Base-by-base conservation (phyloP, 2,888 invertebrate species). In the Anorthoa munda region DNA sequence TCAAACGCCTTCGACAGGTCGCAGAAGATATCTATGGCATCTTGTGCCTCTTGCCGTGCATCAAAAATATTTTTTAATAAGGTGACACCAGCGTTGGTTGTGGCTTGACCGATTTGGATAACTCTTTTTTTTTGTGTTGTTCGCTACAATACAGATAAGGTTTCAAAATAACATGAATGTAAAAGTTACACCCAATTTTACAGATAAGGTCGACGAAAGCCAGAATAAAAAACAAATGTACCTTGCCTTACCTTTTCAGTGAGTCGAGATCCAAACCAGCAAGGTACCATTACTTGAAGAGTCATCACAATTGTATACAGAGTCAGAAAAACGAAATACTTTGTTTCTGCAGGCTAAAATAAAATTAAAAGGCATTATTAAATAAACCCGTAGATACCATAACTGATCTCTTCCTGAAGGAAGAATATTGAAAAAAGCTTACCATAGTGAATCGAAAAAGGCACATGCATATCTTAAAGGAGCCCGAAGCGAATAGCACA, bases 401-500 rank as follows among this genome's bases (percentile, higher is more conserved):
- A 39, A 11, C 11, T n/a, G n/a, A 2, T 18, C 12, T 18, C 12
- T 31, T 59, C 2, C 1, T 59, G 13, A 59, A n/a, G 2, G 12
- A 59, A 39, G n/a, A 21, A 17, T 0, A 46, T 17, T 26, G 18
- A 26, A 18, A 23, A 39, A 9, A 2, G 48, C 91, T 90, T 86
- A 94, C 95, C 90, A 94, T 81, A 18, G 93, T 94, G 78, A 94
- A 94, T 78, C 93, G 89, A 74, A 93, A 93, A 2, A 94, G 81
- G 51, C 93, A 92, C 71, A 93, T 90, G 75, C 95, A 95, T 66
- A 95, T 92, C 31, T 93, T 90, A 70, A 90, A 90, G 2, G 94
- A 93, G 1, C 93, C 91, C 75, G 93, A 86, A 70, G 91, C 86
- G 58, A 94, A 93, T 77, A 94, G 91, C 21, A 91, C 81, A 84